A percentile compares a stretch with the other conserved stretches of the same genome.
Conservation (phyloP, 2,888 invertebrate species). For the Drosophila recens region DNA sequence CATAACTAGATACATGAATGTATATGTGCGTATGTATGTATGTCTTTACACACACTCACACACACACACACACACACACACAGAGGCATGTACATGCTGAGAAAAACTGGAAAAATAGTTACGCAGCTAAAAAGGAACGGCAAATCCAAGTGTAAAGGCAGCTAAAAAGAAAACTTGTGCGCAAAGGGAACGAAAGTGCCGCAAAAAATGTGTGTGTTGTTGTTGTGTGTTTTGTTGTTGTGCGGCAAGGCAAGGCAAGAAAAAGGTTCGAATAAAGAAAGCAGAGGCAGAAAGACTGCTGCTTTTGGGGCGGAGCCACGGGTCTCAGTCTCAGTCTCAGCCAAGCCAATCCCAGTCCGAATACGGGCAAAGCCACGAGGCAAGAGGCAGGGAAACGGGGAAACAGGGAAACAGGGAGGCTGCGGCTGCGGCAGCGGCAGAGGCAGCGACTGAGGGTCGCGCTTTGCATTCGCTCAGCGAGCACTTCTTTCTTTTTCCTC, state of each 20-base stretch:
- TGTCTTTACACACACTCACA: background rate
- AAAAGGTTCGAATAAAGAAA: conserved; percentile 61
- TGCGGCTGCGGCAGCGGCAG: conserved; percentile 1
- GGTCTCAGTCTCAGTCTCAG: conserved; percentile 10
- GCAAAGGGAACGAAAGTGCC: conserved; percentile 35
- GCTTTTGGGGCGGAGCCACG: conserved; percentile 66
- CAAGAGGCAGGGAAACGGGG: background rate
- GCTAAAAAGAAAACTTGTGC: conserved; percentile 40
- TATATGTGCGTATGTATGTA: background rate
- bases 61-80: background rate
- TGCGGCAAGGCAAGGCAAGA: conserved; percentile 38
- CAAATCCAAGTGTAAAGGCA: conserved; percentile 49
- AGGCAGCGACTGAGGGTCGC: conserved; percentile 11
- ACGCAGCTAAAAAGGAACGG: conserved; percentile 46
- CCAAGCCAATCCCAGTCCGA: conserved; percentile 67
- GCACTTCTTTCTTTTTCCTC: conserved; percentile 38
- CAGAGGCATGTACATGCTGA: conserved; percentile 7
- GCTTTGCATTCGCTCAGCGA: conserved; percentile 41
- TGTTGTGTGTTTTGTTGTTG: conserved; percentile 27
- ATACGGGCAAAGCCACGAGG: background rate
- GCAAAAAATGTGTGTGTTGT: conserved; percentile 51
- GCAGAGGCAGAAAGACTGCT: conserved; percentile 37
- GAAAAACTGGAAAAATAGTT: conserved; percentile 59
- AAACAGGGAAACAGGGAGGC: background rate
- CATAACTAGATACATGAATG: conserved; percentile 12